Percentiles rank a stretch among this genome's conserved stretches.
Conservation (phyloP, 2,888 invertebrate genomes). For the Thera britannica region DNA sequence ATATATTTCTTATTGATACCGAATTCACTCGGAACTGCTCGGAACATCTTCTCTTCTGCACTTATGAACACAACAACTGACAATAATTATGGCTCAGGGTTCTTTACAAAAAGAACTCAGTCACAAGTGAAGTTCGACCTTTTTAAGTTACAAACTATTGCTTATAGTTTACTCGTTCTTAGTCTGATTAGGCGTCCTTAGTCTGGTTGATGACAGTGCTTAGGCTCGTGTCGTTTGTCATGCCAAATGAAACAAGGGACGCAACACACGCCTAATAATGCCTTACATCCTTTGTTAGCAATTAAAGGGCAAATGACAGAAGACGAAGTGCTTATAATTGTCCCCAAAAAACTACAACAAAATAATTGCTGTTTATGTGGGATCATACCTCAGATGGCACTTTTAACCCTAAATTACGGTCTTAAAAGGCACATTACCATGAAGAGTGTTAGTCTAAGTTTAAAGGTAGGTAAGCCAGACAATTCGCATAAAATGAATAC, state of each 20-base stretch:
- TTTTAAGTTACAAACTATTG: too few species aligned
- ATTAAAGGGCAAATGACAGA: slow-evolving; percentile 30
- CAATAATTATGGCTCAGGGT: too few species aligned
- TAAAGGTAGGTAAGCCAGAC: slow-evolving; percentile 3
- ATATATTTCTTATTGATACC: too few species aligned
- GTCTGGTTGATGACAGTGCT: background rate
- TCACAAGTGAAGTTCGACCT: too few species aligned
- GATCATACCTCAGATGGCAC: slow-evolving; percentile 6
- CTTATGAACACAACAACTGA: too few species aligned
- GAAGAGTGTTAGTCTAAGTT: background rate
- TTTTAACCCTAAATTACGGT: slow-evolving; percentile 13
- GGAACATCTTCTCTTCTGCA: too few species aligned
- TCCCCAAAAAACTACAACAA: slow-evolving; percentile 14
- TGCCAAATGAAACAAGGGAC: slow-evolving; percentile 16
- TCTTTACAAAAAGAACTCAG: too few species aligned
- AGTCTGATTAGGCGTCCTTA: background rate
- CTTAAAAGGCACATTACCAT: slow-evolving; percentile 7
- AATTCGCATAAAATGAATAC: slow-evolving; percentile 19
- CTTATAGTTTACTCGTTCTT: background rate
- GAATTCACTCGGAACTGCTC: too few species aligned
- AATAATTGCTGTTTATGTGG: slow-evolving; percentile 9
- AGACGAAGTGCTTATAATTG: slow-evolving; percentile 23
- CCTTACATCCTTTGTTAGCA: slow-evolving; percentile 23
- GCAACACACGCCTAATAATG: background rate
- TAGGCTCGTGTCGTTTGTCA: background rate